Conservation (phyloP, 53 echinoderm and acorn worm genomes). For the Mesocentrotus franciscanus region DNA sequence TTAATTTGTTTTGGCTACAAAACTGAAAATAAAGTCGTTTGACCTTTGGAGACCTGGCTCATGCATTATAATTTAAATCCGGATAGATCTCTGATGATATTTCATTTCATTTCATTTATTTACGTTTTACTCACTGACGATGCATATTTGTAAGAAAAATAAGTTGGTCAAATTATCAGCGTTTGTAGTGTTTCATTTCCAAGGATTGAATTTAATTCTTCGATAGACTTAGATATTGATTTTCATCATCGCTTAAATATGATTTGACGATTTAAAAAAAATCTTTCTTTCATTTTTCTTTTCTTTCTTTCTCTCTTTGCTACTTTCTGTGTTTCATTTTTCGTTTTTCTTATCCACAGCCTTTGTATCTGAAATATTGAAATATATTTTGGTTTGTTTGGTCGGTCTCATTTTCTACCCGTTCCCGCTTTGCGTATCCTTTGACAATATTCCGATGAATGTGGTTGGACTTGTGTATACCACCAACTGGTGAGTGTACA, state of each 20-base stretch:
- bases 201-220: too few relatives aligned
- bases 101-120: too few relatives aligned
- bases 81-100: neutral
- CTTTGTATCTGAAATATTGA: neutral
- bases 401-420: slow-evolving; percentile 15
- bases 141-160: too few relatives aligned
- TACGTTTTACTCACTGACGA: too few relatives aligned
- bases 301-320: neutral
- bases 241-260: too few relatives aligned
- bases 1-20: neutral
- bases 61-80: neutral
- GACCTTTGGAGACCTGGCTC: neutral
- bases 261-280: too few relatives aligned
- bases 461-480: neutral
- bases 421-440: neutral
- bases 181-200: too few relatives aligned
- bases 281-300: too few relatives aligned
- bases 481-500: neutral
- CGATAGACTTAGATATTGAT: too few relatives aligned
- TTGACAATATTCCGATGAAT: neutral
- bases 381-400: neutral
- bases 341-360: neutral
- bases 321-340: too few relatives aligned
- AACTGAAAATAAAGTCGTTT: neutral
- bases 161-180: too few relatives aligned